A percentile compares a stretch with the other conserved stretches of the same genome.
Conservation (phyloP, 2,797 vertebrate genomes). For the Craterocephalus amniculus region DNA sequence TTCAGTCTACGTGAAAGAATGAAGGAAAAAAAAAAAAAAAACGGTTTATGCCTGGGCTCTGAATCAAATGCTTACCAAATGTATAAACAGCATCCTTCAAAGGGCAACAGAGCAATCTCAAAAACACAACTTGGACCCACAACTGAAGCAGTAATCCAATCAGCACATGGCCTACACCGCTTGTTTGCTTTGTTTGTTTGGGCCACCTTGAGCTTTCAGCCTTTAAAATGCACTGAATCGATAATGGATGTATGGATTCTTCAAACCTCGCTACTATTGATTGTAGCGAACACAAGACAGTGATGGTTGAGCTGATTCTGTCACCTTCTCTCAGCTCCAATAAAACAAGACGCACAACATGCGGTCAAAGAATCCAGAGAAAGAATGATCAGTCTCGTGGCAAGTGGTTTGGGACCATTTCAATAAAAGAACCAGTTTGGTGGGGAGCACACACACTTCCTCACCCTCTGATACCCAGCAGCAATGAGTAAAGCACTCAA, state of each 20-base stretch:
- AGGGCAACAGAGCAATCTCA: slow-evolving; percentile 18
- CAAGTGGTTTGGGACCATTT: slow-evolving; percentile 14
- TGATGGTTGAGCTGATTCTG: slow-evolving; percentile 11
- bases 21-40: slow-evolving; percentile 2
- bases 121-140: slow-evolving; percentile 42
- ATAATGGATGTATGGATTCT: slow-evolving; percentile 2
- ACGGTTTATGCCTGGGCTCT: not conserved
- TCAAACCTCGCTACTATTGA: slow-evolving; percentile 37
- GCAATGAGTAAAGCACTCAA: slow-evolving; percentile 61
- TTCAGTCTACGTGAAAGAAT: slow-evolving; percentile 30
- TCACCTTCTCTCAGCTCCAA: slow-evolving; percentile 13
- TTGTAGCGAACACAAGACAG: slow-evolving; percentile 19
- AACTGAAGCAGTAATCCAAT: slow-evolving; percentile 25
- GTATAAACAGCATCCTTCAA: slow-evolving; percentile 32
- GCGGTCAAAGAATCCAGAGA: slow-evolving; percentile 6
- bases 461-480: slow-evolving; percentile 12
- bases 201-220: slow-evolving; percentile 1
- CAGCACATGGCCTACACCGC: slow-evolving; percentile 10
- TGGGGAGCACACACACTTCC: not conserved
- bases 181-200: slow-evolving; percentile 22
- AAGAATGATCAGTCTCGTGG: not conserved
- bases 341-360: slow-evolving; percentile 12
- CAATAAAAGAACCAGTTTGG: slow-evolving; percentile 5
- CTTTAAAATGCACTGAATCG: not conserved
- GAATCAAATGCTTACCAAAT: slow-evolving; percentile 34